A percentile compares a stretch with the other conserved stretches of the same genome.
These are phyloP conservation scores for Eleginops maclovinus DNA, from an alignment of 2,113 vertebrate species.

Conservation along the genomic window DNA sequence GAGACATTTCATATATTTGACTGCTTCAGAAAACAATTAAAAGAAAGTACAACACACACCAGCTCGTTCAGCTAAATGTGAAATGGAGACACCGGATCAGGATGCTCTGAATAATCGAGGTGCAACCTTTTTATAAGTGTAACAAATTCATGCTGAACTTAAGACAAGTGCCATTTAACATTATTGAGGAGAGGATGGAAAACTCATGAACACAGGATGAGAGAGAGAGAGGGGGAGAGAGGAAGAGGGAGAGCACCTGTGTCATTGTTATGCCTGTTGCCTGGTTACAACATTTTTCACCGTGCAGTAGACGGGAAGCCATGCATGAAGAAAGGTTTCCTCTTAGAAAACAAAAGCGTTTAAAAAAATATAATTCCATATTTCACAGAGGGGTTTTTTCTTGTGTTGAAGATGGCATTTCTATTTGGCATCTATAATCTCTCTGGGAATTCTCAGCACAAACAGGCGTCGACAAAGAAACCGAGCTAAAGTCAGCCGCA, in stretches of 20 bases:
- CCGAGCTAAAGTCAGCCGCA: slow-evolving; percentile 32
- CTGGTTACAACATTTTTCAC: slow-evolving; percentile 84
- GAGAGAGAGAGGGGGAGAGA: slow-evolving; percentile 30
- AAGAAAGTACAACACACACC: neutral
- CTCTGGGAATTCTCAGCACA: slow-evolving; percentile 51
- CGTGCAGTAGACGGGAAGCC: slow-evolving; percentile 70
- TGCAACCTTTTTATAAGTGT: slow-evolving; percentile 34
- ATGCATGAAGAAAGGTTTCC: slow-evolving; percentile 77
- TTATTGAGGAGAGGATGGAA: slow-evolving; percentile 62
- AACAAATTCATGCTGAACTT: slow-evolving; percentile 69
- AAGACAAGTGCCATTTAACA: slow-evolving; percentile 74
- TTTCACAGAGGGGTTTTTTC: slow-evolving; percentile 67
- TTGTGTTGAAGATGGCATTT: slow-evolving; percentile 64
- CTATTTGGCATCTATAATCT: slow-evolving; percentile 48
- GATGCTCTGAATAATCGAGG: slow-evolving; percentile 43
- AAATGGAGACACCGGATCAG: slow-evolving; percentile 23
- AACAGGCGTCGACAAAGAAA: slow-evolving; percentile 61
- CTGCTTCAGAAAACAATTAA: neutral
- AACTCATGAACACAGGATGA: slow-evolving; percentile 54
- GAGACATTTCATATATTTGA: neutral
- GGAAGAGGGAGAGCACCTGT: slow-evolving; percentile 80
- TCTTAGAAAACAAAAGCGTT: slow-evolving; percentile 39
- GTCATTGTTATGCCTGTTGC: slow-evolving; percentile 89
- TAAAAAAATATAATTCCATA: slow-evolving; percentile 59
- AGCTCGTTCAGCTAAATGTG: neutral